These are phyloP conservation scores for Euzetes globulus DNA, from an alignment of 2,888 invertebrate species.

Conservation along the genomic window DNA sequence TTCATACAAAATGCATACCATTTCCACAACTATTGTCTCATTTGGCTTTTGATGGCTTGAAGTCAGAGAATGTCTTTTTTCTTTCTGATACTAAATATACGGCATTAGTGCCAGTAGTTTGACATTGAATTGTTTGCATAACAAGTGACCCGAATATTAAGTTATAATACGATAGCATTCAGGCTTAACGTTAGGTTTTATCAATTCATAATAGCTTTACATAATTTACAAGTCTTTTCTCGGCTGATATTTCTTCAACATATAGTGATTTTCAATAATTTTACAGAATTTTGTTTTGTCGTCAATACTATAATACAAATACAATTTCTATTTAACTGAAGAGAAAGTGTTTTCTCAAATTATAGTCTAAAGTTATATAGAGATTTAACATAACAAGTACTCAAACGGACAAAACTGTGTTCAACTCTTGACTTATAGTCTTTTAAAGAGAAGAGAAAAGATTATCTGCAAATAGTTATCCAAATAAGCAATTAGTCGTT, in stretches of 20 bases:
- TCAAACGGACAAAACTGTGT: neutral
- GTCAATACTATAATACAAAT: neutral
- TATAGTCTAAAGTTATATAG: neutral
- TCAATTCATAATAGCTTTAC: conserved; percentile 10
- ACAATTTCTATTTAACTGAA: neutral
- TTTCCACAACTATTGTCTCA: neutral
- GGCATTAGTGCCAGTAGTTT: neutral
- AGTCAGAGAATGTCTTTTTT: neutral
- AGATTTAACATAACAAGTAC: neutral
- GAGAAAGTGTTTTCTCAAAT: neutral
- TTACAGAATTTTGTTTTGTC: neutral
- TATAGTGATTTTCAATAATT: neutral
- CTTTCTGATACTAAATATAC: neutral
- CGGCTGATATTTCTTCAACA: neutral
- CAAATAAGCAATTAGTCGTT: conserved; percentile 18
- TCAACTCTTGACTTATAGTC: neutral
- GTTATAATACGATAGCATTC: neutral
- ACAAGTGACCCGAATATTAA: neutral
- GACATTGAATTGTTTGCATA: conserved; percentile 15
- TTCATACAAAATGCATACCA: neutral
- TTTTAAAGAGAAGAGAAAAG: neutral
- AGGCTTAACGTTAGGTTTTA: conserved; percentile 8
- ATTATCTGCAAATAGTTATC: conserved; percentile 22
- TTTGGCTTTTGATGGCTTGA: neutral
- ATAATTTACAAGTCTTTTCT: neutral